Base-by-base conservation (phyloP, 2,797 vertebrate species). In the Catamblyrhynchus diadema region DNA sequence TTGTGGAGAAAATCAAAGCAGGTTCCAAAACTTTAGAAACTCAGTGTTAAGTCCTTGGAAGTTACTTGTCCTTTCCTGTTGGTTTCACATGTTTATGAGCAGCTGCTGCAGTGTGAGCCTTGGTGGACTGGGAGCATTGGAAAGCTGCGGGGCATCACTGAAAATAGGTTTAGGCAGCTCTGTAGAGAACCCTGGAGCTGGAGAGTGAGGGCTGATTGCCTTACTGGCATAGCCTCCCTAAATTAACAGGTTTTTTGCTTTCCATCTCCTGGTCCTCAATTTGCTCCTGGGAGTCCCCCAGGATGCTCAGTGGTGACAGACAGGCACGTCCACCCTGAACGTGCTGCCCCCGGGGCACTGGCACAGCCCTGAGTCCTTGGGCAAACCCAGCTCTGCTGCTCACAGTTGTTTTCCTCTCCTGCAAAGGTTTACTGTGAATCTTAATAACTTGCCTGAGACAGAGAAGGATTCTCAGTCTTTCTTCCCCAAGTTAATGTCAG, bases 161-260 rank as follows among this genome's bases (percentile, higher is more conserved):
- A 86, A 90, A 97, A 94, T 90, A 88, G 61, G 44, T 86, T 94
- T 73, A 85, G 81, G 83, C 90, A 92, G 88, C 78, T 77, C 86
- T 81, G 30, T 66, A 53, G 83, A 92, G 71, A 92, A 19, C 71
- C 67, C 37, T 71, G 41, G 80, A 81, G 83, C 41, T 92, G 74
- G 54, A 75, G 39, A 79, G 28, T 67, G 81, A 91, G 67, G 41
- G n/a, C 60, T 88, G 67, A 93, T 95, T 91, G 64, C 90, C 84
- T 92, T 93, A 70, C 44, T 89, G 56, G 84, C 77, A 80, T 45
- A 27, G 61, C 24, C 42, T 93, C 50, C 45, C 50, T 85, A 83
- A 67, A 90, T 42, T 78, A 77, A 70, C 28, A 66, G 45, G 0
- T 28, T 69, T 82, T 86, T 83, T 95, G 35, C 28, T 56, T 81